Percentiles rank a stretch among this genome's conserved stretches.
These are phyloP conservation scores for Ostrea edulis DNA, from an alignment of 1,140 invertebrate genomes.

Conservation along the genomic window DNA sequence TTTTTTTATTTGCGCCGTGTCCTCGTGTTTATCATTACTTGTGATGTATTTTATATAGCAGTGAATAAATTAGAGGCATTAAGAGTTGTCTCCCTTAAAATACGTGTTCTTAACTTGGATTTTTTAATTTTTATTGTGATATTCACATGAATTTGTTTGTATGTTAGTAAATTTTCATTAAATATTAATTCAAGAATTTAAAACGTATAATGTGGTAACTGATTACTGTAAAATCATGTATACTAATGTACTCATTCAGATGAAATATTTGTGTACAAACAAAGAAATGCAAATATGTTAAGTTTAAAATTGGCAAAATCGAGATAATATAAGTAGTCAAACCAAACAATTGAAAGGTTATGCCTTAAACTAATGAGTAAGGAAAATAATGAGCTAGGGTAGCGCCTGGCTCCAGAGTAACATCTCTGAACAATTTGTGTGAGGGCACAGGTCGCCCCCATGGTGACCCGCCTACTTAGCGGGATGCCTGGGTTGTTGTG, in stretches of 20 bases:
- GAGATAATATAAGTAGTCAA: too few relatives aligned
- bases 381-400: constrained; percentile 76
- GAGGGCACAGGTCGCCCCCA: constrained; percentile 76
- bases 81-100: constrained; percentile 6
- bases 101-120: not conserved
- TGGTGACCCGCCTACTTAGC: constrained; percentile 76
- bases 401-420: constrained; percentile 68
- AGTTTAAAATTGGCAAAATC: too few relatives aligned
- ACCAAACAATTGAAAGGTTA: too few relatives aligned
- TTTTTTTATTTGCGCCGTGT: not conserved
- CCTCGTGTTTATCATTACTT: not conserved
- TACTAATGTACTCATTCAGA: too few relatives aligned
- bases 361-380: constrained; percentile 78
- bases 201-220: too few relatives aligned
- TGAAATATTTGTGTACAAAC: too few relatives aligned
- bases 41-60: not conserved
- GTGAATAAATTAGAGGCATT: not conserved
- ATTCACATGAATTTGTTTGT: too few relatives aligned
- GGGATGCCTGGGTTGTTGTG: constrained; percentile 73
- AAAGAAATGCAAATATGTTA: too few relatives aligned
- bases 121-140: too few relatives aligned
- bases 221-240: too few relatives aligned
- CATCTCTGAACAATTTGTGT: constrained; percentile 72
- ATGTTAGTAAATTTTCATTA: too few relatives aligned
- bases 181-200: too few relatives aligned